Conservation (phyloP, 2,113 vertebrate species). For the Microcebus ravelobensis region DNA sequence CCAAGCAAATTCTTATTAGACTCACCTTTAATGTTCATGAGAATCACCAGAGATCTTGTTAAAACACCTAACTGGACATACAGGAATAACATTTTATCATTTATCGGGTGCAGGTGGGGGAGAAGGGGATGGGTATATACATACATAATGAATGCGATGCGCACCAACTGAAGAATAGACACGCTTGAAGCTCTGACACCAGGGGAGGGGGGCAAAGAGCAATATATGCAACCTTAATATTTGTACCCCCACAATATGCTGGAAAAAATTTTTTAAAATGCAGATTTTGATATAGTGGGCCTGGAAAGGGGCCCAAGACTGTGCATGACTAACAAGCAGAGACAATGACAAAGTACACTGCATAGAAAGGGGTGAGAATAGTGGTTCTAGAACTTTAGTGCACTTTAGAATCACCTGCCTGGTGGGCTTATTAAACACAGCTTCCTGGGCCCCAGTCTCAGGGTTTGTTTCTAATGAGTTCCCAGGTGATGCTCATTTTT, state of each 20-base stretch:
- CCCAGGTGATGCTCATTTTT: neutral
- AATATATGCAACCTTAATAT: no score
- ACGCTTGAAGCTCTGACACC: no score
- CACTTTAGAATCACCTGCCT: neutral
- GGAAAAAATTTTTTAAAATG: neutral
- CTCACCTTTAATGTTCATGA: neutral
- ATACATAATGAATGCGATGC: no score
- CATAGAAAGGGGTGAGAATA: neutral
- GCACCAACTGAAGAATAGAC: no score
- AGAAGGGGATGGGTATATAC: no score
- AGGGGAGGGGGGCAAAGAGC: no score
- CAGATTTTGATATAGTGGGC: neutral
- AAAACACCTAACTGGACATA: no score
- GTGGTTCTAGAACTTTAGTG: neutral
- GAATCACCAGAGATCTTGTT: neutral
- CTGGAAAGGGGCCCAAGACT: neutral
- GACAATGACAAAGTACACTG: neutral
- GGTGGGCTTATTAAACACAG: neutral
- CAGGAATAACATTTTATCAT: no score
- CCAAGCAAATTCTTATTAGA: neutral
- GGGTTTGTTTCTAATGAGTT: neutral
- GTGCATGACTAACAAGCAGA: neutral
- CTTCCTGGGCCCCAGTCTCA: neutral
- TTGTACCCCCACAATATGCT: no score
- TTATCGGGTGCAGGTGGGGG: no score